Evolutionary conservation across 2,113 vertebrate species (phyloP).

Genomic region (Lonchura striata): DNA sequence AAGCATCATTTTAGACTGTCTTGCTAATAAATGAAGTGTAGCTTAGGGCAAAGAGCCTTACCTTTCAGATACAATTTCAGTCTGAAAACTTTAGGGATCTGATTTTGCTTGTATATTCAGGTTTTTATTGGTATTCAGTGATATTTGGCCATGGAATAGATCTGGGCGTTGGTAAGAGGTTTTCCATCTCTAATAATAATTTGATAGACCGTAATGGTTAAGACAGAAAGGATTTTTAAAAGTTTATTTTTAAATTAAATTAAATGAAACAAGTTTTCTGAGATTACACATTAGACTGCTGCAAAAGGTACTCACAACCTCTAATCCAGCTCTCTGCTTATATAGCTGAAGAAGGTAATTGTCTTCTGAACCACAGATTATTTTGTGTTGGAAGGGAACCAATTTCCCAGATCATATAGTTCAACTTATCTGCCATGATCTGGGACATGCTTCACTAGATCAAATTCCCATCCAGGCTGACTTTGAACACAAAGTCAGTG

Average conservation of each 20-base stretch:
- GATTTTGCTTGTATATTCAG: background rate
- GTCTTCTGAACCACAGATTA: background rate
- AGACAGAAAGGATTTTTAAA: background rate
- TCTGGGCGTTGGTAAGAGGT: background rate
- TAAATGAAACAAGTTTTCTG: background rate
- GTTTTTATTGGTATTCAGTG: background rate
- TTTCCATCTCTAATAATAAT: no score
- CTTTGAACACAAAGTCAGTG: background rate
- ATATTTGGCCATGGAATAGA: background rate
- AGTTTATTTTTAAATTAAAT: background rate
- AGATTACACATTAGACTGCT: background rate
- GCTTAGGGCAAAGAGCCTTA: slow-evolving; percentile 33
- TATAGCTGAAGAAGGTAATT: background rate
- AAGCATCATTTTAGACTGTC: slow-evolving; percentile 44
- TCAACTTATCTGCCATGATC: background rate
- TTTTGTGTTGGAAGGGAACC: background rate
- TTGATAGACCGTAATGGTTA: background rate
- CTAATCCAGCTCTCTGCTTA: background rate
- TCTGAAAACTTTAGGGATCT: background rate
- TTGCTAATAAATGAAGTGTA: slow-evolving; percentile 53
- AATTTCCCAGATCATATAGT: background rate
- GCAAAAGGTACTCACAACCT: background rate
- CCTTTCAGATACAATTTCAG: background rate
- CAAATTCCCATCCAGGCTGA: background rate
- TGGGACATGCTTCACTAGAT: background rate